Evolutionary conservation across 2,888 invertebrate genomes (phyloP).

Genomic region (Agrochola lota): DNA sequence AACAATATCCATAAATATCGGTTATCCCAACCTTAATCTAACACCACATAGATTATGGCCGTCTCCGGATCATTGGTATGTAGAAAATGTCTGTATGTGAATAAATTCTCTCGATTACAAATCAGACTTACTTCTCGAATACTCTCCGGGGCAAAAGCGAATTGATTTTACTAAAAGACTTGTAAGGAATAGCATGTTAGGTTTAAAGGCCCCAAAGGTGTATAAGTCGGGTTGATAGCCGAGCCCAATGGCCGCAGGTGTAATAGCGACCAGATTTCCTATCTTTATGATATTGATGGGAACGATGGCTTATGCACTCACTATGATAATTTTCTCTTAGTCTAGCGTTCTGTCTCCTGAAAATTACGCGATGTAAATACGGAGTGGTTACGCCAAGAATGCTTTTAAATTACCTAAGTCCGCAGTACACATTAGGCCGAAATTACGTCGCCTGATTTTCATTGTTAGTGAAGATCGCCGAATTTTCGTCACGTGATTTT

Average conservation of each 20-base stretch:
- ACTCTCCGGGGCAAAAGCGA: slow-evolving; percentile 19
- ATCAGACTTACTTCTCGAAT: slow-evolving; percentile 42
- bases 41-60: neutral
- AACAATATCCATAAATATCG: slow-evolving; percentile 11
- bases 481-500: neutral
- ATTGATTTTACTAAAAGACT: slow-evolving; percentile 32
- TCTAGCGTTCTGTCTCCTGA: neutral
- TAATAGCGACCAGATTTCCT: slow-evolving; percentile 19
- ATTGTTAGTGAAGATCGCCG: neutral
- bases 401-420: no score
- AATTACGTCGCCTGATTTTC: neutral
- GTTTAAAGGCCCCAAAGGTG: slow-evolving; percentile 16
- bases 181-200: slow-evolving; percentile 14
- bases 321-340: neutral
- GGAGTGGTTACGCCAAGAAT: neutral
- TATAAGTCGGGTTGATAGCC: slow-evolving; percentile 24
- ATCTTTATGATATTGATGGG: slow-evolving; percentile 14
- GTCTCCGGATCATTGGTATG: slow-evolving; percentile 4
- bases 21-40: slow-evolving; percentile 18
- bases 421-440: neutral
- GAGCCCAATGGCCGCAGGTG: slow-evolving; percentile 9
- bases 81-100: slow-evolving; percentile 31
- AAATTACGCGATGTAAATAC: neutral
- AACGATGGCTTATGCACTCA: neutral
- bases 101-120: slow-evolving; percentile 41